Evolutionary conservation across 2,113 vertebrate species (phyloP).

Genomic region (Neolamprologus toae): DNA sequence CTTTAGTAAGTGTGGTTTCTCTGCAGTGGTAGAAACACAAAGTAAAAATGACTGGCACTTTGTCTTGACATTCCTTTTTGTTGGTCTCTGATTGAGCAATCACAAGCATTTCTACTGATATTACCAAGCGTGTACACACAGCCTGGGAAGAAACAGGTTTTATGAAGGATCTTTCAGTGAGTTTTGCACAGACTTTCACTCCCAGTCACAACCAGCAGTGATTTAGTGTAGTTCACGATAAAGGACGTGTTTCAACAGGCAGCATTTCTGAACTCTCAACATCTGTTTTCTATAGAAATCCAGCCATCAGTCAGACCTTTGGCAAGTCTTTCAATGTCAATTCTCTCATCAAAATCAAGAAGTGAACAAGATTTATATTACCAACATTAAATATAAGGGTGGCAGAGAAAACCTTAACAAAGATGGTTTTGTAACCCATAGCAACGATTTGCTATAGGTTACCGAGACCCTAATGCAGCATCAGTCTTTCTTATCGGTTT

Average conservation of each 20-base stretch:
- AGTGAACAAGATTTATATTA: neutral
- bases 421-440: neutral
- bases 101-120: neutral
- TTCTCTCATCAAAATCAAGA: neutral
- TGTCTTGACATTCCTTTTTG: neutral
- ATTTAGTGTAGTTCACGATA: neutral
- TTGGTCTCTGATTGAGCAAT: neutral
- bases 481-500: neutral
- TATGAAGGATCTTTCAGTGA: neutral
- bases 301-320: rapidly evolving
- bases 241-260: neutral
- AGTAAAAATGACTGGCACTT: neutral
- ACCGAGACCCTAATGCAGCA: neutral
- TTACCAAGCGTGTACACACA: neutral
- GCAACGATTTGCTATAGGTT: neutral
- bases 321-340: rapidly evolving
- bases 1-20: neutral
- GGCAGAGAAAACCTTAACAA: neutral
- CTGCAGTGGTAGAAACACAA: neutral
- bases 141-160: neutral
- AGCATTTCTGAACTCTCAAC: neutral
- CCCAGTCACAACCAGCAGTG: neutral
- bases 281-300: neutral
- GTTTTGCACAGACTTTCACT: neutral
- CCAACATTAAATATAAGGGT: neutral